These are phyloP conservation scores for Andrena camellia DNA, from an alignment of 2,888 invertebrate species.

Conservation along the genomic window DNA sequence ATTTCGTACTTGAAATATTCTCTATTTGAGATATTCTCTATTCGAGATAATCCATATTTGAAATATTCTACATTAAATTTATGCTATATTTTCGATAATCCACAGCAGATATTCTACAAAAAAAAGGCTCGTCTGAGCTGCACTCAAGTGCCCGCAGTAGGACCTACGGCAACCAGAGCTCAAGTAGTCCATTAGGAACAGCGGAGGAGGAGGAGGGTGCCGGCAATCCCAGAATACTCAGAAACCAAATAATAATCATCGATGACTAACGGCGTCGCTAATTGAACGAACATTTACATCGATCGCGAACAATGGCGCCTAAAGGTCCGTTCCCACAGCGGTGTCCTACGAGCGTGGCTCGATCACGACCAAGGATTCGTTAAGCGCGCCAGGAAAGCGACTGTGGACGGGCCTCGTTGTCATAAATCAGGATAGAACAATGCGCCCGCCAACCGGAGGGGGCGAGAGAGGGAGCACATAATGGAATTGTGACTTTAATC, in stretches of 20 bases:
- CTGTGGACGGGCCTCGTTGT: conserved; percentile 21
- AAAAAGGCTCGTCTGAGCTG: too few relatives aligned
- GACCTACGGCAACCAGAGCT: too few relatives aligned
- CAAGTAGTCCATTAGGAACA: too few relatives aligned
- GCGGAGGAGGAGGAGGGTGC: too few relatives aligned
- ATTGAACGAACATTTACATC: conserved; percentile 20
- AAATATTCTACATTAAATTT: too few relatives aligned
- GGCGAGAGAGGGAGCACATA: conserved; percentile 25
- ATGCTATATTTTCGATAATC: too few relatives aligned
- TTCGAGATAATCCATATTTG: too few relatives aligned
- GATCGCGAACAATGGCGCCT: conserved; percentile 14
- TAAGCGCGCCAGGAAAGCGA: conserved; percentile 15
- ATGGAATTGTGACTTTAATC: conserved; percentile 56
- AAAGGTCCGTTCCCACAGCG: conserved; percentile 18
- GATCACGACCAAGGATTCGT: conserved; percentile 18
- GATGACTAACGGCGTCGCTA: not conserved
- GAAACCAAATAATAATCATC: not conserved
- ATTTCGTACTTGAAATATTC: too few relatives aligned
- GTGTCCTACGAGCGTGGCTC: not conserved
- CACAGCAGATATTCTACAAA: too few relatives aligned
- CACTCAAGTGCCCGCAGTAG: too few relatives aligned
- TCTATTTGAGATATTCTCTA: too few relatives aligned
- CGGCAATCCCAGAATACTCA: too few relatives aligned
- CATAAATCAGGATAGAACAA: conserved; percentile 52
- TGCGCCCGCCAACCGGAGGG: conserved; percentile 8